These are phyloP conservation scores for Mohoua ochrocephala DNA, from an alignment of 2,113 vertebrate genomes.

Conservation along the genomic window DNA sequence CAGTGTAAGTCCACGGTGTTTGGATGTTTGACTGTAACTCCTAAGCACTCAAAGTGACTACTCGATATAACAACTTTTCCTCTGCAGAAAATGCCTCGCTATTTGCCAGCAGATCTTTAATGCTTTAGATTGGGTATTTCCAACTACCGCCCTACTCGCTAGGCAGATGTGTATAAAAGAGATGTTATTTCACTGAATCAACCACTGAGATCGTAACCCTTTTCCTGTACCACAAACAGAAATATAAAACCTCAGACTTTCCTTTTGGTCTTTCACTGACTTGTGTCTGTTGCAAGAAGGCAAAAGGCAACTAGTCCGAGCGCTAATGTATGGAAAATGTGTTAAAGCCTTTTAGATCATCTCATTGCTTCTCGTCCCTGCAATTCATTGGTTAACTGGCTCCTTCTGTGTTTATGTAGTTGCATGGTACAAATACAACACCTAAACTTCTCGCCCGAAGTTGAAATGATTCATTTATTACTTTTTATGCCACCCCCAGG, in stretches of 20 bases:
- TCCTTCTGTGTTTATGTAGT: conserved; percentile 66
- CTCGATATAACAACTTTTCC: conserved; percentile 58
- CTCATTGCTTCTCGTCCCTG: background rate
- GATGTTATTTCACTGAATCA: conserved; percentile 74
- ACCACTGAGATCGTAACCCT: conserved; percentile 67
- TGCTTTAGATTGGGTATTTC: conserved; percentile 74
- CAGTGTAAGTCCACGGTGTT: conserved; percentile 8
- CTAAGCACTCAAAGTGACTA: conserved; percentile 51
- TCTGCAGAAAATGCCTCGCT: conserved; percentile 62
- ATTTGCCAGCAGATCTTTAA: conserved; percentile 74
- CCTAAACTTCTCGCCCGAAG: conserved; percentile 55
- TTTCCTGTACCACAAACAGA: conserved; percentile 73
- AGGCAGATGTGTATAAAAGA: conserved; percentile 72
- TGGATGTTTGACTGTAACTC: conserved; percentile 44
- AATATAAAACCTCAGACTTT: conserved; percentile 74
- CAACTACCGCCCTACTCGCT: conserved; percentile 70
- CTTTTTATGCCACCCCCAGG: background rate
- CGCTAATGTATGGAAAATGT: conserved; percentile 58
- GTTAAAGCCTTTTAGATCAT: conserved; percentile 30
- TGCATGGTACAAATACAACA: conserved; percentile 69
- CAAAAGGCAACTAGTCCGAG: conserved; percentile 29
- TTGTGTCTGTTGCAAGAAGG: conserved; percentile 41
- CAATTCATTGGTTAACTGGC: conserved; percentile 51
- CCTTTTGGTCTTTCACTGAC: conserved; percentile 58
- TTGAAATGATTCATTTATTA: conserved; percentile 75